Base-by-base conservation (phyloP, 2,888 invertebrate species). In the Clusia tigrina region DNA sequence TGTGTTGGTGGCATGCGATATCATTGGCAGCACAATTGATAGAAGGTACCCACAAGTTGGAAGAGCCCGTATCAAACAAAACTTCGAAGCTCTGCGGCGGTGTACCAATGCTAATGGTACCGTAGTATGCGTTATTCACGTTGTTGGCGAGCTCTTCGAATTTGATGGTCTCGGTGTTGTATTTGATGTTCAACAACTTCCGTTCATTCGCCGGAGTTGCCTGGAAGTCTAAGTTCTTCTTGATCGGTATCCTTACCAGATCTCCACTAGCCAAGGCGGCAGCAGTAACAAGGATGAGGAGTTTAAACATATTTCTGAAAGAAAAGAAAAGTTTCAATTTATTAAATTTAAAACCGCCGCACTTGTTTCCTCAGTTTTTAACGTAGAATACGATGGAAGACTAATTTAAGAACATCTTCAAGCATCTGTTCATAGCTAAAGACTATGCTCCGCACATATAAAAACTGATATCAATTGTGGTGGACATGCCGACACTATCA, bases 41-140 rank as follows among this genome's bases (percentile, higher is more conserved):
- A 38, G 98, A 98, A 9, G 98, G 98, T 62, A 99, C 91, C 98
- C 98, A 99, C 64, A 99, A 88, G 85, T 99, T 98, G 58, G 98
- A 95, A 15, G 98, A 98, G 65, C 98, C 98, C 24, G 74, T 73
- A 85, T 99, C 98, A 85, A 99, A 99, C 67, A 98, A 91, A 68
- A 98, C 98, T 76, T 89, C 90, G 85, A 98, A 98, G 3, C 85
- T 85, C 86, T 98, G 98, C 60, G 94, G 90, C 24, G 98, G 98
- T 54, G 88, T 90, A 62, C 98, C 98, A 83, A 98, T 92, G 2
- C 88, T 85, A 74, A 98, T 96, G 2, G 89, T 89, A 9, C 97
- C 98, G 85, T 93, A 97, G 85, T 98, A 98, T 83, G 96, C 96
- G 67, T 96, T 92, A 85, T 97, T 96, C 69, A 96, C 85, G 79